A percentile compares a stretch with the other conserved stretches of the same genome.
These are phyloP conservation scores for Lacanobia oleracea DNA, from an alignment of 2,888 invertebrate genomes.

Conservation along the genomic window DNA sequence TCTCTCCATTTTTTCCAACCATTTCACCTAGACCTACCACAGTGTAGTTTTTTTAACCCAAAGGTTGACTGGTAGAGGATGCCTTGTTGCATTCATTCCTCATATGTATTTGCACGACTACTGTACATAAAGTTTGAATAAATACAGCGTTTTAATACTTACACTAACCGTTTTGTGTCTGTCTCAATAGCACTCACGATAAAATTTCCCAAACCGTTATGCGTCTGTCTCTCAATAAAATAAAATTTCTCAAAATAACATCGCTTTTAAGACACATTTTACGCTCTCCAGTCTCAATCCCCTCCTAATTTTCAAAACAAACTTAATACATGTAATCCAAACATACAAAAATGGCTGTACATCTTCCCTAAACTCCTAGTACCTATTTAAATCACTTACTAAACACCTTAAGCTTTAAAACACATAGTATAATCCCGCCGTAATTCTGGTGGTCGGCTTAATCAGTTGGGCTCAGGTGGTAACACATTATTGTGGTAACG, in stretches of 20 bases:
- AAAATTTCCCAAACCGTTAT: too few species aligned
- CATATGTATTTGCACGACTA: too few species aligned
- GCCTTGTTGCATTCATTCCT: too few species aligned
- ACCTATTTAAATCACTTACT: constrained; percentile 59
- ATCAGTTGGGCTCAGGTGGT: constrained; percentile 61
- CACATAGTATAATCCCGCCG: constrained; percentile 39
- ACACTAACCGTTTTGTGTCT: too few species aligned
- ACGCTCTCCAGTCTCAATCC: not conserved
- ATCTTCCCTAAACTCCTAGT: constrained; percentile 27
- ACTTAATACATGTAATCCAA: not conserved
- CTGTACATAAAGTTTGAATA: too few species aligned
- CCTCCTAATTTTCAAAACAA: not conserved
- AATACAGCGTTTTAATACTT: not conserved
- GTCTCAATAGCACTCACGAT: not conserved
- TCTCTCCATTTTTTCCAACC: not conserved
- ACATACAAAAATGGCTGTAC: constrained; percentile 24
- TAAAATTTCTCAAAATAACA: not conserved
- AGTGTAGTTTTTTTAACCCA: too few species aligned
- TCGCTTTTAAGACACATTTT: not conserved
- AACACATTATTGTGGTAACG: constrained; percentile 59
- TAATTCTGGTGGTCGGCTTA: constrained; percentile 51
- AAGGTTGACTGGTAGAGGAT: too few species aligned
- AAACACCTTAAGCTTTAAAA: constrained; percentile 51
- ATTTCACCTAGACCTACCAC: not conserved
- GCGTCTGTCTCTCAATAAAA: not conserved